Evolutionary conservation across 2,888 invertebrate species (phyloP).

Genomic region (Lochmaea crataegi): DNA sequence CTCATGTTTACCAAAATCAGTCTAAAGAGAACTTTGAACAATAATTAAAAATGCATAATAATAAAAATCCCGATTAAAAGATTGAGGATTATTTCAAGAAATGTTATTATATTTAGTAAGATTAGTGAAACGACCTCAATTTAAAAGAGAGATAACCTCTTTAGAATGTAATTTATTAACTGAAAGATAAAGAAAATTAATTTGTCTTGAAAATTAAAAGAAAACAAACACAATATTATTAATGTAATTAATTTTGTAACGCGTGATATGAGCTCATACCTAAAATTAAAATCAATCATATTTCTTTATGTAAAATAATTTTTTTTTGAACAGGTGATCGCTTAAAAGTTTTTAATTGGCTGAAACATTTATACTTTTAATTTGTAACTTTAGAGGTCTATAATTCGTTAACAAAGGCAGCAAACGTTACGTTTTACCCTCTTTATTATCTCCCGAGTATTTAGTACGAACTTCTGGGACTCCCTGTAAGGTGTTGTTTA

Average conservation of each 20-base stretch:
- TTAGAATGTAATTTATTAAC: slow-evolving; percentile 44
- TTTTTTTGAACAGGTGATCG: too few species aligned
- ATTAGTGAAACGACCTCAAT: slow-evolving; percentile 46
- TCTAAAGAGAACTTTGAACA: too few species aligned
- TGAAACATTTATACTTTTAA: too few species aligned
- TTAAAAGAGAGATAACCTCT: slow-evolving; percentile 48
- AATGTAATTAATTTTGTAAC: slow-evolving; percentile 36
- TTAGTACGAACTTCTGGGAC: too few species aligned
- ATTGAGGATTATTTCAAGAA: not conserved
- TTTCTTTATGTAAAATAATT: not conserved
- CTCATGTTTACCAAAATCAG: too few species aligned
- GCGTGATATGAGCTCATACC: slow-evolving; percentile 42
- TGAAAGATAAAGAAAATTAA: slow-evolving; percentile 48
- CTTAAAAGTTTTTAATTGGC: too few species aligned
- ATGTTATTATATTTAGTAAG: slow-evolving; percentile 27
- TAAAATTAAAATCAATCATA: slow-evolving; percentile 38
- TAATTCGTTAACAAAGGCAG: too few species aligned
- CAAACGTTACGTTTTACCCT: too few species aligned
- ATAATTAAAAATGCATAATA: not conserved
- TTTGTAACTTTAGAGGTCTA: too few species aligned
- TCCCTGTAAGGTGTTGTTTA: too few species aligned
- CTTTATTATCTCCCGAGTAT: too few species aligned
- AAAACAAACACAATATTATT: slow-evolving; percentile 45
- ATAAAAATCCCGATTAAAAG: not conserved
- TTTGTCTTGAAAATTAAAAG: slow-evolving; percentile 43